Conservation (phyloP, 2,797 vertebrate genomes). For the Aselliscus stoliczkanus region DNA sequence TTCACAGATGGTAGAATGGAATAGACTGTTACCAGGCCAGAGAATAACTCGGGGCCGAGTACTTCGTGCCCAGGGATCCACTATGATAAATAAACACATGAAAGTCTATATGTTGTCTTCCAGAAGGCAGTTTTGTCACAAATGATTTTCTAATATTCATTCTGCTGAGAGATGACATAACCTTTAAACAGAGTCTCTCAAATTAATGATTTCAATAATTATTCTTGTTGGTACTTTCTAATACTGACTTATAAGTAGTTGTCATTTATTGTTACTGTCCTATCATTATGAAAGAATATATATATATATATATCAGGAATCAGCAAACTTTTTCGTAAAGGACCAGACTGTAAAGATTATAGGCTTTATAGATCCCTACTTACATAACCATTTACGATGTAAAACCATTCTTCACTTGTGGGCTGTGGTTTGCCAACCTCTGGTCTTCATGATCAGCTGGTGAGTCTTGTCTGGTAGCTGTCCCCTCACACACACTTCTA, state of each 20-base stretch:
- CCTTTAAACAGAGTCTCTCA: neutral
- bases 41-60: neutral
- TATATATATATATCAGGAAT: neutral
- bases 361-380: neutral
- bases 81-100: neutral
- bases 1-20: neutral
- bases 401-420: neutral
- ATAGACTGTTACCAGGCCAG: neutral
- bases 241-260: neutral
- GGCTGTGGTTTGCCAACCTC: neutral
- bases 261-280: neutral
- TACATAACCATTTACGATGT: neutral
- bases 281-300: neutral
- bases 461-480: neutral
- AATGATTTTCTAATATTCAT: neutral
- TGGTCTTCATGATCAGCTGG: neutral
- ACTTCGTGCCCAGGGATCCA: neutral
- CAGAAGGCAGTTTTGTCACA: neutral
- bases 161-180: neutral
- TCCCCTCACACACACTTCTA: neutral
- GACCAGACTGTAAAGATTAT: neutral
- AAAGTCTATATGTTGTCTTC: neutral
- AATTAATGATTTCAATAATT: neutral
- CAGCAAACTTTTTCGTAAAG: neutral
- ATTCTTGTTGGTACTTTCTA: neutral